A percentile compares a stretch with the other conserved stretches of the same genome.
These are phyloP conservation scores for Chelonus insularis DNA, from an alignment of 1,140 invertebrate species.

Conservation along the genomic window DNA sequence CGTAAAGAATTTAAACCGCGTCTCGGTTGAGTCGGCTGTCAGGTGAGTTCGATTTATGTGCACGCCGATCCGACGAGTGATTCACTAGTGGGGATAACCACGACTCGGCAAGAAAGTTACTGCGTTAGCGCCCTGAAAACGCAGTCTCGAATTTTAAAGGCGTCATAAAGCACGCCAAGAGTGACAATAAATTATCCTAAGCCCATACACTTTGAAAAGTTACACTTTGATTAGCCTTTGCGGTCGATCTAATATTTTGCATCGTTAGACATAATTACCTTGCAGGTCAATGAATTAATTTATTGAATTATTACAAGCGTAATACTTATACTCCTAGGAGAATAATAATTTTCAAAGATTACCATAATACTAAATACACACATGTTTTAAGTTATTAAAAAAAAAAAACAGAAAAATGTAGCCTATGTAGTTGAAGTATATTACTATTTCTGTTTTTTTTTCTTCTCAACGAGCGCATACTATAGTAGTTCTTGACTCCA, in stretches of 20 bases:
- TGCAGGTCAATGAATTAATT: conserved; percentile 30
- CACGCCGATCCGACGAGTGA: conserved; percentile 33
- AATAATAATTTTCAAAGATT: too few relatives aligned
- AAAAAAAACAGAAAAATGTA: background rate
- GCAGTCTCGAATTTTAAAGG: conserved; percentile 30
- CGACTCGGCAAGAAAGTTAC: conserved; percentile 24
- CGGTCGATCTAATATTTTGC: conserved; percentile 15
- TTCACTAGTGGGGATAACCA: conserved; percentile 28
- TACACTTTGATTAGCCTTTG: conserved; percentile 35
- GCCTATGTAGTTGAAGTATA: too few relatives aligned
- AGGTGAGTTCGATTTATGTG: conserved; percentile 35
- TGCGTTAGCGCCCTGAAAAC: conserved; percentile 16
- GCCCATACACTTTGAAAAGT: conserved; percentile 31
- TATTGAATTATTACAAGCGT: background rate
- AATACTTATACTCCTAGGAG: background rate
- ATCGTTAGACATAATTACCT: conserved; percentile 34
- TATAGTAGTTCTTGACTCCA: conserved; percentile 1
- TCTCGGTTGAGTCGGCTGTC: conserved; percentile 32
- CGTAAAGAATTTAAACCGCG: conserved; percentile 27
- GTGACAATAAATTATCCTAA: conserved; percentile 40
- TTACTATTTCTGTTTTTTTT: too few relatives aligned
- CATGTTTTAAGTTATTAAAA: too few relatives aligned
- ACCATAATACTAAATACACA: too few relatives aligned
- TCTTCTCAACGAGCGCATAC: background rate
- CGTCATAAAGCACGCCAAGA: conserved; percentile 32